Conservation (phyloP, 2,113 vertebrate genomes). For the Oxyura jamaicensis region DNA sequence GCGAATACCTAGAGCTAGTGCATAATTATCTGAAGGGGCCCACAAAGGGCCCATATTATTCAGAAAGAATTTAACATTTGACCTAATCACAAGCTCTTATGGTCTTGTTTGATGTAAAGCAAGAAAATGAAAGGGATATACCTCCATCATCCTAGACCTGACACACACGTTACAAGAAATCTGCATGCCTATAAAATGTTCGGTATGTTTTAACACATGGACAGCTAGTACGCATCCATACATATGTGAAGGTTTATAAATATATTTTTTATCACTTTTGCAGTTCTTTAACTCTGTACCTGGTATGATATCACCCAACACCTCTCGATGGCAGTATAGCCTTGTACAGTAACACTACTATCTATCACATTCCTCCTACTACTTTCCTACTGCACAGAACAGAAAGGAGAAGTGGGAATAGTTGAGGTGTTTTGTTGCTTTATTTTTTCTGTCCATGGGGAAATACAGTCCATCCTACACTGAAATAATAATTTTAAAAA, state of each 20-base stretch:
- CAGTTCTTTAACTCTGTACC: background rate
- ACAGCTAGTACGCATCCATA: background rate
- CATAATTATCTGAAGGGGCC: background rate
- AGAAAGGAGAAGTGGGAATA: background rate
- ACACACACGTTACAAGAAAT: background rate
- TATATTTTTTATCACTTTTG: background rate
- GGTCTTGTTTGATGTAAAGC: background rate
- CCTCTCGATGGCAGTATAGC: slow-evolving; percentile 75
- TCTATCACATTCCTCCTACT: background rate
- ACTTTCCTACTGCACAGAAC: background rate
- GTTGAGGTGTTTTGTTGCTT: background rate
- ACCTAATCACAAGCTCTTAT: background rate
- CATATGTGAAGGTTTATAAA: background rate
- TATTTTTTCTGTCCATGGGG: background rate
- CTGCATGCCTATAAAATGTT: background rate
- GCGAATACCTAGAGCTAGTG: background rate
- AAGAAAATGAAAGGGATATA: slow-evolving; percentile 3
- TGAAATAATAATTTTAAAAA: background rate
- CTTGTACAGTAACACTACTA: slow-evolving; percentile 29
- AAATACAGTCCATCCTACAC: background rate
- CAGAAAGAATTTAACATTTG: slow-evolving; percentile 10
- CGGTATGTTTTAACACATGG: background rate
- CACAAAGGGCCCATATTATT: background rate
- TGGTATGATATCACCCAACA: slow-evolving; percentile 53
- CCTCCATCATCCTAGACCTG: background rate